Evolutionary conservation across 2,888 invertebrate species (phyloP).

Genomic region (Sthenelais limicola): DNA sequence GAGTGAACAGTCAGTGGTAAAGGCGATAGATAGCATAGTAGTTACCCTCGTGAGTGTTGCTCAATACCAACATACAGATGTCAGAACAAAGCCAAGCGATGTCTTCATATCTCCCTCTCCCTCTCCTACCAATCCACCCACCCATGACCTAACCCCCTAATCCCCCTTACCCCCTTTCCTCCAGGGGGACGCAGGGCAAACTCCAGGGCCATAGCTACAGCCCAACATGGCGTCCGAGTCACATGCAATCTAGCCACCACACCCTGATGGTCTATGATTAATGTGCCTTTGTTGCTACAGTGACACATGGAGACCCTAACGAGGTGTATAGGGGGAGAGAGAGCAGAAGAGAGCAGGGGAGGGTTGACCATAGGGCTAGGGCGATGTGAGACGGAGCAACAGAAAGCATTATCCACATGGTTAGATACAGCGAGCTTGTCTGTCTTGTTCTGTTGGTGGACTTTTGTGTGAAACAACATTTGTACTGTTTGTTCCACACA

Average conservation of each 20-base stretch:
- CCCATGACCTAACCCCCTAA: background rate
- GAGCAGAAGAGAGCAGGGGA: too few species aligned
- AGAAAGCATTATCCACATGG: too few species aligned
- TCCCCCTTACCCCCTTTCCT: background rate
- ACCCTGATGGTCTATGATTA: conserved; percentile 7
- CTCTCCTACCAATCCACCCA: background rate
- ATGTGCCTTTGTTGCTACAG: conserved; percentile 16
- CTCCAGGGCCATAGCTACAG: too few species aligned
- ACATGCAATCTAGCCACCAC: conserved; percentile 13
- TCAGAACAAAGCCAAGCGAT: background rate
- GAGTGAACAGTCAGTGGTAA: too few species aligned
- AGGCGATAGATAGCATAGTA: too few species aligned
- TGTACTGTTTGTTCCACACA: too few species aligned
- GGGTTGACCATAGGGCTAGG: background rate
- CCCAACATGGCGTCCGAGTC: conserved; percentile 22
- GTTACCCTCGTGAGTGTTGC: too few species aligned
- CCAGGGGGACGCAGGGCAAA: conserved; percentile 2
- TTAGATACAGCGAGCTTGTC: too few species aligned
- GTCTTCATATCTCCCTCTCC: conserved; percentile 4
- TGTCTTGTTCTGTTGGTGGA: too few species aligned
- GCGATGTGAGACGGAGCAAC: background rate
- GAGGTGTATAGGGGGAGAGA: background rate
- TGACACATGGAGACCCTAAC: conserved; percentile 30
- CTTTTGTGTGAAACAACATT: too few species aligned
- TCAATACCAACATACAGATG: too few species aligned